Percentiles rank a stretch among this genome's conserved stretches.
Conservation (phyloP, 2,113 vertebrate genomes). For the Sceloporus tristichus region DNA sequence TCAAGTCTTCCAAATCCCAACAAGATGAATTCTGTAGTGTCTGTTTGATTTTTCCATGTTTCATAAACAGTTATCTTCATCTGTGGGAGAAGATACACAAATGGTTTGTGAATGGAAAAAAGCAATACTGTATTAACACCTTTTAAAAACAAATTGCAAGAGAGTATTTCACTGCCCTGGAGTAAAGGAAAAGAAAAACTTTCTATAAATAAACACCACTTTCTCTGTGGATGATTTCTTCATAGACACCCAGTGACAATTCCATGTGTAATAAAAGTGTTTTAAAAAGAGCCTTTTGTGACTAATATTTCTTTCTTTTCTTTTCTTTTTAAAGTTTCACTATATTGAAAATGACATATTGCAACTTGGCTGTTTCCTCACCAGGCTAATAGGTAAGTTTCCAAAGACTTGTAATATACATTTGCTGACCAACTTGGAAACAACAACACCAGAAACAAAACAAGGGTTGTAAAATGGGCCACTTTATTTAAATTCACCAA, state of each 20-base stretch:
- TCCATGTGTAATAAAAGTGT: not conserved
- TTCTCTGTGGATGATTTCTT: not conserved
- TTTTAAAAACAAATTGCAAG: not conserved
- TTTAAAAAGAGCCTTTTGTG: too few species aligned
- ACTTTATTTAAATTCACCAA: too few species aligned
- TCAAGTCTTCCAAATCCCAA: not conserved
- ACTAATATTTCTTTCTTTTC: too few species aligned
- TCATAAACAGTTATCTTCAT: not conserved
- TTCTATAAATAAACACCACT: not conserved
- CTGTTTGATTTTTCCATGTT: not conserved
- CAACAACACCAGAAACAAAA: too few species aligned
- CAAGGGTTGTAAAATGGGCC: too few species aligned
- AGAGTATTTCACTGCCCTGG: not conserved
- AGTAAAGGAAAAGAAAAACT: too few species aligned
- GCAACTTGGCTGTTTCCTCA: too few species aligned
- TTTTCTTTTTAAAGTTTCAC: too few species aligned
- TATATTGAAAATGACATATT: too few species aligned
- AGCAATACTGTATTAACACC: not conserved
- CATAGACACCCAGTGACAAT: not conserved
- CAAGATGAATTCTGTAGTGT: not conserved
- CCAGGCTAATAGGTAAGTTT: too few species aligned
- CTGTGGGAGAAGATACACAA: not conserved
- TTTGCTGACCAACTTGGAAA: too few species aligned
- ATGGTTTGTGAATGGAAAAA: not conserved
- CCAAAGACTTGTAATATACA: too few species aligned